Evolutionary conservation across 2,113 vertebrate species (phyloP), one percentile per base, ranked within the genome.

Genomic region (Perca fluviatilis): DNA sequence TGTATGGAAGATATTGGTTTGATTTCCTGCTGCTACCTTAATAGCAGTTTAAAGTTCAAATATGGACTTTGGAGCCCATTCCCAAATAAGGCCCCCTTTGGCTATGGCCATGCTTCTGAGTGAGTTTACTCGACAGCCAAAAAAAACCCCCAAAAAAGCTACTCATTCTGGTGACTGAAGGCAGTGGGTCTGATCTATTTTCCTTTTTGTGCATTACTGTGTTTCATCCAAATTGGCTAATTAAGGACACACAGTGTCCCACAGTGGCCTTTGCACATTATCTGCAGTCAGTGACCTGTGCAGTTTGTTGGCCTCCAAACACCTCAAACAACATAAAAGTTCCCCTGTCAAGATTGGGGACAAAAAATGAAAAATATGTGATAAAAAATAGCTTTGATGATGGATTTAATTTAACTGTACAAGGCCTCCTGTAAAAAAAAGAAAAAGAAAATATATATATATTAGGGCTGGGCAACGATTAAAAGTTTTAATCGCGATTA

Each of bases 21-120:
- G 67, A 79, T 72, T 82, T 40, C 54, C 56, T 57, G 61, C 79
- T 4, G 16, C 58, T 71, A 76, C 67, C 51, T 86, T 83, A 83
- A 89, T 62, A 67, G 78, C 72, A 87, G 76, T 57, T 77, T 80
- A 79, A 77, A 91, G 89, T 90, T 89, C 73, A 88, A 83, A 89
- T 79, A 47, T 87, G 66, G 90, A 89, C 75, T 85, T 79, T 80
- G 69, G 86, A 86, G 78, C 67, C 54, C 47, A 2, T 85, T 74
- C 60, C 57, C 46, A 83, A 83, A 87, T 66, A 71, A 91, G 74
- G 73, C 78, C 84, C 88, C 86, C 84, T 63, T 84, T 84, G 83
- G 93, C 85, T 73, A 77, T 65, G 79, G 73, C 40, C 8, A 12
- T 58, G 79, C 79, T 78, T 83, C 53, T 36, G 73, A 80, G 63